These are phyloP conservation scores for Brachionus plicatilis DNA, from an alignment of 1,140 invertebrate genomes.

Conservation along the genomic window DNA sequence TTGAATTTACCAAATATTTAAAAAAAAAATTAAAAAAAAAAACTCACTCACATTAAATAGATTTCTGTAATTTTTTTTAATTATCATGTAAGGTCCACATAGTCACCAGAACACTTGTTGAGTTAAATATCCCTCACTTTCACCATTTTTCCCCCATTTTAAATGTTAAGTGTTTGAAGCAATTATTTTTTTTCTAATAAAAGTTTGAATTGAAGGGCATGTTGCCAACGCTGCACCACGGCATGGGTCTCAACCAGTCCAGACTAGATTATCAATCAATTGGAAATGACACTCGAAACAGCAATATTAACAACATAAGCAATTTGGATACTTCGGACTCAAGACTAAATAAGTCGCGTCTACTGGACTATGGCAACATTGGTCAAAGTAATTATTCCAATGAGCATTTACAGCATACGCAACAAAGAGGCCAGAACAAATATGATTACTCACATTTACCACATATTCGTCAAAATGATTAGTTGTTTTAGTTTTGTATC, in stretches of 20 bases:
- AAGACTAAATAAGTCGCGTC: slow-evolving; percentile 34
- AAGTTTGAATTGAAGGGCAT: slow-evolving; percentile 16
- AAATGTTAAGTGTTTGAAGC: not conserved
- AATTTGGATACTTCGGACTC: slow-evolving; percentile 32
- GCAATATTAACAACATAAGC: slow-evolving; percentile 21
- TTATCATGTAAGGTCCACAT: not conserved
- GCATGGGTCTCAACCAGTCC: not conserved
- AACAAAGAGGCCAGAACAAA: slow-evolving; percentile 31
- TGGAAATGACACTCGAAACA: slow-evolving; percentile 16
- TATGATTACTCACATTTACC: slow-evolving; percentile 36
- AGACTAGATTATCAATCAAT: slow-evolving; percentile 37
- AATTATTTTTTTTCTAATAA: not conserved
- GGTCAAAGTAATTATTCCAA: slow-evolving; percentile 33
- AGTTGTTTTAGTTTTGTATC: slow-evolving; percentile 3
- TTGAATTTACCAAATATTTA: slow-evolving; percentile 40
- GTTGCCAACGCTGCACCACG: slow-evolving; percentile 34
- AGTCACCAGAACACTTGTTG: not conserved
- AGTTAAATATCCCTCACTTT: not conserved
- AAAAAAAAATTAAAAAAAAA: not conserved
- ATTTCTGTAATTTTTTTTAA: not conserved
- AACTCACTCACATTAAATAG: not conserved
- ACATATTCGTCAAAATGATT: slow-evolving; percentile 32
- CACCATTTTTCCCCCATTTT: not conserved
- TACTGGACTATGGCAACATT: slow-evolving; percentile 17
- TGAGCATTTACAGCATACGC: not conserved